Percentiles rank a stretch among this genome's conserved stretches.
Evolutionary conservation across 2,888 invertebrate species (phyloP).

Genomic region (Drosophila borealis): DNA sequence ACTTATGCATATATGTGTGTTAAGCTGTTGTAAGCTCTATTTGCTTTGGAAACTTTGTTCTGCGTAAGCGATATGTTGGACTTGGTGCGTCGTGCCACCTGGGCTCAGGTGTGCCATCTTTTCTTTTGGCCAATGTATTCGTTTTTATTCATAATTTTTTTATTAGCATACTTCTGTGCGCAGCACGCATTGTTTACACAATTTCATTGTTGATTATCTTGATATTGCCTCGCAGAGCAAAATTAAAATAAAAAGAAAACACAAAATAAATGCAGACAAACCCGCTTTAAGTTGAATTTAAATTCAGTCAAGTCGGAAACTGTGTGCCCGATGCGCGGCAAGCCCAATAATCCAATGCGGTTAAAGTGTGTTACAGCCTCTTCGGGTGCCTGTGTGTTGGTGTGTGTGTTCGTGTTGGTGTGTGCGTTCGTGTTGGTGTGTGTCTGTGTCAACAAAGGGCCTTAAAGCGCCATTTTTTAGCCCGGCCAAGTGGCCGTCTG

Average conservation of each 20-base stretch:
- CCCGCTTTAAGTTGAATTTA: constrained; percentile 47
- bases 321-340: constrained; percentile 46
- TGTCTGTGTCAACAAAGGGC: constrained; percentile 51
- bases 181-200: constrained; percentile 57
- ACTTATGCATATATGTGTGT: constrained; percentile 16
- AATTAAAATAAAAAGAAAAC: constrained; percentile 30
- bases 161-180: constrained; percentile 52
- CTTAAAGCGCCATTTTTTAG: constrained; percentile 52
- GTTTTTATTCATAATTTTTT: constrained; percentile 24
- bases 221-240: constrained; percentile 26
- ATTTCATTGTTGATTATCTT: constrained; percentile 59
- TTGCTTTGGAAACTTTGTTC: constrained; percentile 36
- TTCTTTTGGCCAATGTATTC: constrained; percentile 12
- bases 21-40: constrained; percentile 39
- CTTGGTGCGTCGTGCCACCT: constrained; percentile 10
- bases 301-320: constrained; percentile 63
- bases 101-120: constrained; percentile 5
- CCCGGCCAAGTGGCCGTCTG: constrained; percentile 45
- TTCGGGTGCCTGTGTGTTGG: constrained; percentile 2
- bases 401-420: constrained; percentile 2
- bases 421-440: constrained; percentile 17
- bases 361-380: constrained; percentile 40
- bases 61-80: constrained; percentile 14
- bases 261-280: constrained; percentile 29
- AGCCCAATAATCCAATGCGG: constrained; percentile 69